A percentile compares a stretch with the other conserved stretches of the same genome.
phyloP scores from a whole-genome alignment of 2,797 vertebrate species.

The Sebastes vulpes region DNA sequence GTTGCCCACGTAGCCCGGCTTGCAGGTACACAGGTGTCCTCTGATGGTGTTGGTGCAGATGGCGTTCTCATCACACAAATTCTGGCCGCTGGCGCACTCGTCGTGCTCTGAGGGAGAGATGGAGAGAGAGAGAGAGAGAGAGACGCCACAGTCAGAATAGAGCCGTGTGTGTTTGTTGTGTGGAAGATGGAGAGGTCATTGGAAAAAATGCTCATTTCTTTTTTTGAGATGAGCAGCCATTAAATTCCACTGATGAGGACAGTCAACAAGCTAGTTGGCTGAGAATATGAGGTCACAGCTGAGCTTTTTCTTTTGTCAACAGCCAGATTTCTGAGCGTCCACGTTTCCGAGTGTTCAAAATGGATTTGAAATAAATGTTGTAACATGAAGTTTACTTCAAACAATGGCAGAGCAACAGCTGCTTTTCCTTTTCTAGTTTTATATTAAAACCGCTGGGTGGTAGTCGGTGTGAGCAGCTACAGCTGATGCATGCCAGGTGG shows the following conservation, averaged over 20 bases:
- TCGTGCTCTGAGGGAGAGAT: constrained; percentile 87
- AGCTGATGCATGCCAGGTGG: constrained; percentile 50
- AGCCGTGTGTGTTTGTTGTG: constrained; percentile 5
- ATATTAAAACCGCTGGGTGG: background rate
- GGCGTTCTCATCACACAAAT: constrained; percentile 91
- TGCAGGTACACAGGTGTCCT: constrained; percentile 95
- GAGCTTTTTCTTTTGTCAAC: background rate
- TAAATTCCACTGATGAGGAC: background rate
- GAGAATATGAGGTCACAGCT: background rate
- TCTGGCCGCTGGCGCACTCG: constrained; percentile 88
- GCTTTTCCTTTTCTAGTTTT: background rate
- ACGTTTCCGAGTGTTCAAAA: constrained; percentile 1
- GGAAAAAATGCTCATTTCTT: background rate
- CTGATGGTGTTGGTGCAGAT: constrained; percentile 95
- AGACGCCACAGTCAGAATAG: constrained; percentile 2
- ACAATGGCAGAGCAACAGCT: background rate
- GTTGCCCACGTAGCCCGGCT: constrained; percentile 93
- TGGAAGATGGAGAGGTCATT: constrained; percentile 15
- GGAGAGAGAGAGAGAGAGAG: background rate
- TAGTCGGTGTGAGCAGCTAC: background rate
- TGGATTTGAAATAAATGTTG: background rate
- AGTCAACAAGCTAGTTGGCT: constrained; percentile 10
- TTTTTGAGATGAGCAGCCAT: background rate
- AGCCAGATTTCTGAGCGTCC: background rate
- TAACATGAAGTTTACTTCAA: constrained; percentile 2